A percentile compares a stretch with the other conserved stretches of the same genome.
phyloP scores from a whole-genome alignment of 1,140 invertebrate species.

The Pentalonia nigronervosa region DNA sequence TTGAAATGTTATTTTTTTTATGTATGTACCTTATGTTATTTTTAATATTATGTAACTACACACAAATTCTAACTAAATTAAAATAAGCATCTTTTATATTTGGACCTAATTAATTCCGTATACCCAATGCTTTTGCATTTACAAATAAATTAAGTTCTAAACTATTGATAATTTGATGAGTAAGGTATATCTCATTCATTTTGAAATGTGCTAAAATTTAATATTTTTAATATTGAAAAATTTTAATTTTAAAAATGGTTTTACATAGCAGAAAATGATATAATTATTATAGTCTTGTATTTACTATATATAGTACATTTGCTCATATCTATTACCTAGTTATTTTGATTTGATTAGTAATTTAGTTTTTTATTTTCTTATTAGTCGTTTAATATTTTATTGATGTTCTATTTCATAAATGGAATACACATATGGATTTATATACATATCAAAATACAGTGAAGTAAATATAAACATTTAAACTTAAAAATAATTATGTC shows the following conservation, averaged over 20 bases:
- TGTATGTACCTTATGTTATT: neutral
- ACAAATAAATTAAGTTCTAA: neutral
- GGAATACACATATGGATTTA: too few relatives aligned
- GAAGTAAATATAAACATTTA: neutral
- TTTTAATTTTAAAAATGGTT: neutral
- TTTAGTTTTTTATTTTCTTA: too few relatives aligned
- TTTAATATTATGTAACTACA: neutral
- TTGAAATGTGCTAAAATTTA: neutral
- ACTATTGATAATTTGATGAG: neutral
- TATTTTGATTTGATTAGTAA: too few relatives aligned
- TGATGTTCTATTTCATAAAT: too few relatives aligned
- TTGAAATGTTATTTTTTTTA: neutral
- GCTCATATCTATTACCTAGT: too few relatives aligned
- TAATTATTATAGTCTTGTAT: neutral
- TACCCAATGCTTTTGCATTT: neutral
- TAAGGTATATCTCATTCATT: neutral
- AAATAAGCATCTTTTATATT: neutral
- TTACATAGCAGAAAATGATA: neutral
- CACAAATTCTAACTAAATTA: neutral
- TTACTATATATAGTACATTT: too few relatives aligned
- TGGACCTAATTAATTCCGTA: neutral
- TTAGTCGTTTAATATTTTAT: too few relatives aligned
- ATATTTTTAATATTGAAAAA: too few relatives aligned
- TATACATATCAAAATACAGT: too few relatives aligned
- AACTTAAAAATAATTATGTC: too few relatives aligned